These are phyloP conservation scores for Scortum barcoo DNA, from an alignment of 2,113 vertebrate genomes.

Conservation along the genomic window DNA sequence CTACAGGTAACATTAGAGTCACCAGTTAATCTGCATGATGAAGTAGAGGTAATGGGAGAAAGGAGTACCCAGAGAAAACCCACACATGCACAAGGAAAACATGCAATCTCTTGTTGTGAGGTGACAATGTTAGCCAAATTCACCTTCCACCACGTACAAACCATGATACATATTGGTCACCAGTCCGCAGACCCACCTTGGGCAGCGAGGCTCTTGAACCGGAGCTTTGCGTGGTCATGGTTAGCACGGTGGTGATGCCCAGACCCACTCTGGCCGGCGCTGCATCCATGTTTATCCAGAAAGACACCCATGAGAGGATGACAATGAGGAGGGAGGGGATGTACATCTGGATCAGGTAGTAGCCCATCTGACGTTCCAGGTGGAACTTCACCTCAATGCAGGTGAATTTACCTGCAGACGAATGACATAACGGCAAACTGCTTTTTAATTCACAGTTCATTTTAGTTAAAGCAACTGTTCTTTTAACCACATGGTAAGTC, in stretches of 20 bases:
- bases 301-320: conserved; percentile 95
- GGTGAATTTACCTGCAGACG: conserved; percentile 90
- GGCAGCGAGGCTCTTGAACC: conserved; percentile 93
- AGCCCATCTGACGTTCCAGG: conserved; percentile 95
- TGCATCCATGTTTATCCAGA: conserved; percentile 97
- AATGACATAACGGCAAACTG: not conserved
- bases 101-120: too few relatives aligned
- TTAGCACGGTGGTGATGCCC: conserved; percentile 94
- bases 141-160: not conserved
- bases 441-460: too few relatives aligned
- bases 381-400: conserved; percentile 97
- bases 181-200: conserved; percentile 86
- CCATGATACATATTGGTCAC: not conserved
- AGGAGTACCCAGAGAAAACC: too few relatives aligned
- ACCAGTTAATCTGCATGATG: too few relatives aligned
- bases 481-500: not conserved
- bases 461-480: not conserved
- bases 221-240: conserved; percentile 95
- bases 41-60: too few relatives aligned
- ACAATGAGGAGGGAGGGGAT: conserved; percentile 95
- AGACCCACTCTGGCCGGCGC: conserved; percentile 92
- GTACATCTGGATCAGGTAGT: conserved; percentile 98
- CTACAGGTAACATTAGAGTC: too few relatives aligned
- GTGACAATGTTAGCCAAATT: too few relatives aligned
- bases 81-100: too few relatives aligned